Conservation (phyloP, 1,140 invertebrate genomes). For the Drosophila mojavensis region DNA sequence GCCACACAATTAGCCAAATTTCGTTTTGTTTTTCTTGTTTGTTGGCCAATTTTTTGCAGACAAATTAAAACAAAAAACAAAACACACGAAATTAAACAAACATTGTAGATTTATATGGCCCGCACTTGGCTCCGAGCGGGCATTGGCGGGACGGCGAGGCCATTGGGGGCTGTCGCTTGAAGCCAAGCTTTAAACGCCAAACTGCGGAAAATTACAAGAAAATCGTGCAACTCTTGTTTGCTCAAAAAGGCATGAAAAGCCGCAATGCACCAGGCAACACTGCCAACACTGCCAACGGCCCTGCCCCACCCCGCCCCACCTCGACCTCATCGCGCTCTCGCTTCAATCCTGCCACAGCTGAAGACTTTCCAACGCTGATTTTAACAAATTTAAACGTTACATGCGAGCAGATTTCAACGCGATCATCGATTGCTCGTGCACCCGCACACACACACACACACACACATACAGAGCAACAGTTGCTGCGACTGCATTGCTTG, state of each 20-base stretch:
- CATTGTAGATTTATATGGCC: slow-evolving; percentile 72
- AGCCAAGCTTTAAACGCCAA: slow-evolving; percentile 44
- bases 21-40: slow-evolving; percentile 42
- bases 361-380: slow-evolving; percentile 50
- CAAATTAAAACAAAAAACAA: slow-evolving; percentile 77
- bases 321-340: not conserved
- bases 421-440: slow-evolving; percentile 75
- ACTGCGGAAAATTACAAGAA: slow-evolving; percentile 81
- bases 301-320: not conserved
- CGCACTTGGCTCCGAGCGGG: slow-evolving; percentile 27
- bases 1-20: slow-evolving; percentile 79
- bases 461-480: slow-evolving; percentile 4
- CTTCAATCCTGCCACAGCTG: slow-evolving; percentile 18
- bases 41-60: slow-evolving; percentile 55
- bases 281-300: slow-evolving; percentile 4
- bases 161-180: not conserved
- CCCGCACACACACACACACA: slow-evolving; percentile 57
- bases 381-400: slow-evolving; percentile 80
- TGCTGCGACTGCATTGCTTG: slow-evolving; percentile 38
- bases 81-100: slow-evolving; percentile 78
- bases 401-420: slow-evolving; percentile 81
- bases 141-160: not conserved
- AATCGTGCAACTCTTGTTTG: slow-evolving; percentile 79
- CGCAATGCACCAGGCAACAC: slow-evolving; percentile 45
- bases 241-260: slow-evolving; percentile 60